These are phyloP conservation scores for Pelusios castaneus DNA, from an alignment of 2,113 vertebrate genomes.

Conservation along the genomic window DNA sequence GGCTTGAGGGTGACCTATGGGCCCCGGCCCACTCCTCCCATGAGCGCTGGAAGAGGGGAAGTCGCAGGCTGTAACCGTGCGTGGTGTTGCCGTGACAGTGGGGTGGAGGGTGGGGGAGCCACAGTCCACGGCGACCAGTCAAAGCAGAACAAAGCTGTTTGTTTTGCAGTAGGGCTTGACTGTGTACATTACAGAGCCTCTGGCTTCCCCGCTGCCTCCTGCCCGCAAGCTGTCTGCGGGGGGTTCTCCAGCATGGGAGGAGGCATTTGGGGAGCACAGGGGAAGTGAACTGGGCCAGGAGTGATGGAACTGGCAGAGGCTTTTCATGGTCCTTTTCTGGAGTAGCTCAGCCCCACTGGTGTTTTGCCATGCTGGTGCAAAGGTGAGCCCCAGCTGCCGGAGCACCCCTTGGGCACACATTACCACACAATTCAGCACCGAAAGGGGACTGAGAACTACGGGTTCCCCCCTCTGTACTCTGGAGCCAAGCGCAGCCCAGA, in stretches of 20 bases:
- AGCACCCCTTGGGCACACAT: too few relatives aligned
- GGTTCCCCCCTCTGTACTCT: too few relatives aligned
- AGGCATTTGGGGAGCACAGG: neutral
- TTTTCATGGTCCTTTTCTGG: neutral
- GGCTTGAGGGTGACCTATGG: neutral
- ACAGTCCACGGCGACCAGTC: neutral
- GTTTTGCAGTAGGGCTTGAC: neutral
- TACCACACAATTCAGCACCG: too few relatives aligned
- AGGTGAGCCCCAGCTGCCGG: neutral
- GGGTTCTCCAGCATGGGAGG: neutral
- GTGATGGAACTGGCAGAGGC: neutral
- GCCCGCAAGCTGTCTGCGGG: neutral
- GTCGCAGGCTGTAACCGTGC: neutral
- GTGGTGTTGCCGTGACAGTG: neutral
- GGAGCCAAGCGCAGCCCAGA: too few relatives aligned
- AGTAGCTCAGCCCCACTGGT: neutral
- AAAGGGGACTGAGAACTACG: too few relatives aligned
- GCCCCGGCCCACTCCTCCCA: neutral
- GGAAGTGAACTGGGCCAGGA: neutral
- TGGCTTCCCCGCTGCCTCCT: neutral
- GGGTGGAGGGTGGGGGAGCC: neutral
- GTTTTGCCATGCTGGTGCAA: neutral
- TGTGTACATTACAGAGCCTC: neutral
- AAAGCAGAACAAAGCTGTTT: neutral
- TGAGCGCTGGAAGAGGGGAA: neutral